Percentiles rank a stretch among this genome's conserved stretches.
Conservation (phyloP, 23 tunicate genomes). For the Halocynthia aurantium region DNA sequence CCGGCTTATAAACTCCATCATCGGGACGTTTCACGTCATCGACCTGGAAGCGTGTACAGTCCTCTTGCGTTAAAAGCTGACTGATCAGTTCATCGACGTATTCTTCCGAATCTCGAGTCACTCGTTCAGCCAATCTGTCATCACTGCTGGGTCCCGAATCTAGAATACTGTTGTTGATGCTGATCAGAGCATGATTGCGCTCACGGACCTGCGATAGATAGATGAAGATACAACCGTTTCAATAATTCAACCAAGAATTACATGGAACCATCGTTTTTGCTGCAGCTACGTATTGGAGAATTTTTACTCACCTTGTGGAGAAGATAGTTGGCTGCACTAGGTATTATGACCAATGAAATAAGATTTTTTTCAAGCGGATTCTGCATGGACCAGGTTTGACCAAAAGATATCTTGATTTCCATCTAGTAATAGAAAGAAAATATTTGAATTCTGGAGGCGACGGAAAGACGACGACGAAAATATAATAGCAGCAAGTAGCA, state of each 20-base stretch:
- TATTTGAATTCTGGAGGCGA: neutral
- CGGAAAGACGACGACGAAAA: neutral
- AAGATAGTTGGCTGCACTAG: conserved; percentile 61
- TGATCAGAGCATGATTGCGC: conserved; percentile 19
- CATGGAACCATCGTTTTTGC: neutral
- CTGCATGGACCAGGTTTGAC: conserved; percentile 82
- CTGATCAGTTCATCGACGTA: conserved; percentile 50
- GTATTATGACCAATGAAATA: conserved; percentile 58
- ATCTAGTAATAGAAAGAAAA: conserved; percentile 28
- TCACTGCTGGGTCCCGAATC: conserved; percentile 71
- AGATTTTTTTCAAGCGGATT: conserved; percentile 66
- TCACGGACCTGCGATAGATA: conserved; percentile 40
- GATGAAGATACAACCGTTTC: neutral
- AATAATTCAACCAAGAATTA: neutral
- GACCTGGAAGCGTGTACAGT: conserved; percentile 2
- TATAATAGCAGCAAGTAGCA: neutral
- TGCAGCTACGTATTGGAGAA: neutral
- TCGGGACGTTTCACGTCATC: conserved; percentile 3
- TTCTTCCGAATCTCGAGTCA: conserved; percentile 43
- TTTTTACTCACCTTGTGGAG: conserved; percentile 39
- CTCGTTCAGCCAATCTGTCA: conserved; percentile 66
- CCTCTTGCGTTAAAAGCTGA: conserved; percentile 17
- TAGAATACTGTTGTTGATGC: conserved; percentile 50
- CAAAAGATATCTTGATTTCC: conserved; percentile 65
- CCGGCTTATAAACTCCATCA: conserved; percentile 8